Base-by-base conservation (phyloP, 1,140 invertebrate species). In the Thereuonema tuberculata region DNA sequence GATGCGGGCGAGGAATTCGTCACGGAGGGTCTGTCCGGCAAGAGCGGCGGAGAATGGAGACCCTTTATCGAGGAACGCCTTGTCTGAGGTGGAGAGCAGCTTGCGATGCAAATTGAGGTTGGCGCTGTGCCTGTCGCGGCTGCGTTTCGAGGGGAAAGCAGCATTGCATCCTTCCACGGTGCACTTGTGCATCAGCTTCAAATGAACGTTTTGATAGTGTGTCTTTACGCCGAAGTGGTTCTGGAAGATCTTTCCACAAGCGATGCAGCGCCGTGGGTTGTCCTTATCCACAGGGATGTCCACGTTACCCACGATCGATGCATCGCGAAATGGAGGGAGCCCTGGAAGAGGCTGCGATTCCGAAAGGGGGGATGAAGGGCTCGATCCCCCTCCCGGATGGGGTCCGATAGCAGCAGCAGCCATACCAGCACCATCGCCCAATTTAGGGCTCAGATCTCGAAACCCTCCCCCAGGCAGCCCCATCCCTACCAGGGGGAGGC, bases 111-210 rank as follows among this genome's bases (percentile, higher is more conserved):
- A 77, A 68, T 92, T 95, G 29, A 89, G 75, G 70, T 98, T 97
- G 0, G 89, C 83, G 66, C 89, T 92, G 72, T 98, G 93, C 1
- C 93, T 77, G 69, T 98, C 93, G 60, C 93, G 81, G 63, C 87
- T 93, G 53, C 91, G 76, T 71, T 93, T 96, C 0, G 92, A 95
- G n/a, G 90, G 89, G 70, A 97, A 98, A 0, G 89, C 85, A 0
- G 92, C 92, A 71, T 90, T 91, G 70, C 93, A 97, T n/a, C 93
- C 93, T 62, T 94, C 90, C 1, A 96, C 86, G 62, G 85, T 92
- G 75, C 94, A 98, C 68, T 89, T 90, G 73, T 97, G 93, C 85
- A 95, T 93, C 60, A 96, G 73, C 73, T 96, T 96, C 47, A 96
- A 80, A 76, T 97, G 94, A 0, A 93, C 88, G 72, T 91, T 95